Conservation (phyloP, 2,113 vertebrate species). For the Lophochroa leadbeateri region DNA sequence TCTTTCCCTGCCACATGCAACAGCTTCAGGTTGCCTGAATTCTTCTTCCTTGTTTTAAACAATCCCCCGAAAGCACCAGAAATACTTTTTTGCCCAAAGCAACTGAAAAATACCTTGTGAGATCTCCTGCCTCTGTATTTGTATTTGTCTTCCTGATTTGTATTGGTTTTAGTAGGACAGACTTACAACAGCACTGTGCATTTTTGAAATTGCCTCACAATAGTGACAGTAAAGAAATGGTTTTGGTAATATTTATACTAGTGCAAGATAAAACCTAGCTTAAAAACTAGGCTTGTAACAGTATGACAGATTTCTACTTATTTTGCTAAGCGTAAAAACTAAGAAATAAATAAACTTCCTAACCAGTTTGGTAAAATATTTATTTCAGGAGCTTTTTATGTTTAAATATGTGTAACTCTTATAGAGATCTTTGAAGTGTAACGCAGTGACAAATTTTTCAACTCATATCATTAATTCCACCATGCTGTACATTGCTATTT, state of each 20-base stretch:
- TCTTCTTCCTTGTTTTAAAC: background rate
- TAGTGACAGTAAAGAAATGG: background rate
- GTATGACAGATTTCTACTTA: background rate
- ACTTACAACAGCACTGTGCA: background rate
- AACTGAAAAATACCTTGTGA: background rate
- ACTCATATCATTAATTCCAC: background rate
- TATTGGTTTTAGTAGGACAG: background rate
- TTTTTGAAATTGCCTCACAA: background rate
- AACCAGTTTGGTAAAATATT: constrained; percentile 21
- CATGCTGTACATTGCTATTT: background rate
- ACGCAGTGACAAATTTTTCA: background rate
- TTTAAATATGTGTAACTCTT: constrained; percentile 28
- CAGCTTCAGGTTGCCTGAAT: background rate
- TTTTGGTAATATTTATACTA: background rate
- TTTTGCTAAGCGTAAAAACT: background rate
- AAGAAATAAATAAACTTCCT: background rate
- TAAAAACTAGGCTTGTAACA: background rate
- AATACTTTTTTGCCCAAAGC: background rate
- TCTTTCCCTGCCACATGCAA: background rate
- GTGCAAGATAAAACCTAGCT: background rate
- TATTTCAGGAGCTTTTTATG: constrained; percentile 32
- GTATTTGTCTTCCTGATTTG: background rate
- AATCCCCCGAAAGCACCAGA: background rate
- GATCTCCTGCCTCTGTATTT: background rate
- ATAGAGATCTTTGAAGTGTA: background rate